Evolutionary conservation across 2,113 vertebrate genomes (phyloP), one percentile per base, ranked within the genome.

Genomic region (Theristicus caerulescens): DNA sequence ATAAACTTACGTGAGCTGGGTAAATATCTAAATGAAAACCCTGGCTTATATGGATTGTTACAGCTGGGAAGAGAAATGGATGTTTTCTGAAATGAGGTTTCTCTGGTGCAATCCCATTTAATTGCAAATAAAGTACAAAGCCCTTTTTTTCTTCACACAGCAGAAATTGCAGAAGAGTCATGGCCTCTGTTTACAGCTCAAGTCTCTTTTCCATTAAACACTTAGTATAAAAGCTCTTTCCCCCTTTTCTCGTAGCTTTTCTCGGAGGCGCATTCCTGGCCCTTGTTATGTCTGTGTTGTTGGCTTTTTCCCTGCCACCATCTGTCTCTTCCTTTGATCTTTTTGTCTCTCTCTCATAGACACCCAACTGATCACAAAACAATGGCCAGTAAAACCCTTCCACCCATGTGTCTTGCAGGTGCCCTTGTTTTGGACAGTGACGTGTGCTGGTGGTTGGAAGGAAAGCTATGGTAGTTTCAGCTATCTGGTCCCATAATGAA

Each of bases 261-360:
- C 93, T 96, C 1, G 1, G 74, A 94, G 92, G 90, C 94, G 80
- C 69, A 93, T 93, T 97, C 90, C 84, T 90, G 62, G 84, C 40
- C 70, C 84, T 96, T 69, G 62, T 90, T 91, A 80, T 86, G 91
- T 76, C 90, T 85, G 34, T 91, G 77, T 55, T 94, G 57, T 49
- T 90, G 84, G 78, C 36, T 91, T 90, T 91, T 93, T 82, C 66
- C 74, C 84, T 94, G 66, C 19, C 66, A 82, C 70, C 94, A 95
- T 94, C 95, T 97, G 95, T 84, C 49, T 96, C 54, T 81, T 86
- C 87, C 46, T 96, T 96, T 97, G 92, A 96, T 96, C 87, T 95
- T 81, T 97, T 87, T 87, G 69, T 84, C 24, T 91, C 18, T 81
- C 40, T 93, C 54, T 82, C 57, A 61, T 22, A 90, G 92, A 85